Evolutionary conservation across 2,888 invertebrate genomes (phyloP), one percentile per base, ranked within the genome.

Genomic region (Drosophila recens): DNA sequence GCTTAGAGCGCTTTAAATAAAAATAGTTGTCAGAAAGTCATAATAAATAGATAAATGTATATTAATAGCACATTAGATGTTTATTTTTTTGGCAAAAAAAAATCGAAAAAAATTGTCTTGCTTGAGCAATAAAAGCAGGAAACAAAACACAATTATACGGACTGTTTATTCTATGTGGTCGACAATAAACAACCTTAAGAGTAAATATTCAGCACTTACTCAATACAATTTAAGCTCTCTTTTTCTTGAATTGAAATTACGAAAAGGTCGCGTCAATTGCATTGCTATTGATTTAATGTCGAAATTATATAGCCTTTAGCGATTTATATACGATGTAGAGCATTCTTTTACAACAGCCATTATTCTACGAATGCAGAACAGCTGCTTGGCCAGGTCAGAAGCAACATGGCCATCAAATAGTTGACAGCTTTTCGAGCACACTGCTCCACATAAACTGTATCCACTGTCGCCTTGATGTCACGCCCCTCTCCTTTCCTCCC

Each of bases 351-450:
- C 27, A 58, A 46, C 27, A 23, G 49, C n/a, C 20, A 13, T 57
- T 64, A 38, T 15, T 46, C 10, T 17, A 42, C 46, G 61, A 65
- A 48, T 63, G 43, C 46, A 38, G 33, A 23, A n/a, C 23, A 56
- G 46, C 33, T 63, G 56, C 34, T 62, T 48, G 56, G 34, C 17
- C 59, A 64, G 54, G 38, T 65, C 48, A 9, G 53, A 23, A 59
- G 15, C 75, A 74, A 68, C 57, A 71, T 30, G 66, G 43, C 20
- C 64, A 79, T 79, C 80, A 80, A 79, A 79, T 51, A 59, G 80
- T 76, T 69, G 72, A 72, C 76, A 69, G 72, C 72, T 80, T 80
- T 79, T 80, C 46, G 56, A 64, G 63, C 59, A 64, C 56, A 48
- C 23, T 64, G 73, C 42, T 53, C 58, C 46, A 78, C 54, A 73